Evolutionary conservation across 1,140 invertebrate species (phyloP).

Genomic region (Nymphalis io): DNA sequence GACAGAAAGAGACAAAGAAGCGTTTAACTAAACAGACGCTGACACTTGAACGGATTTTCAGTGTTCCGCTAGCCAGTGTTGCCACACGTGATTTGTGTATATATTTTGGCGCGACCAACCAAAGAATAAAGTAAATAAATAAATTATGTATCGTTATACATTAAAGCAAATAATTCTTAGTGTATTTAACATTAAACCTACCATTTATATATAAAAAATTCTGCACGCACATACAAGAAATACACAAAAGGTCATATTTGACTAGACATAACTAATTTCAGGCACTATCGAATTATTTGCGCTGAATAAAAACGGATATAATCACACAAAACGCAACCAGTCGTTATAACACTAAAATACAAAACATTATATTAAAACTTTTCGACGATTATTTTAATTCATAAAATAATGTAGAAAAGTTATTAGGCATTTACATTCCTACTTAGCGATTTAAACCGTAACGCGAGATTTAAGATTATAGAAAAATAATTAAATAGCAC

Average conservation of each 20-base stretch:
- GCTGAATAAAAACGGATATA: conserved; percentile 1
- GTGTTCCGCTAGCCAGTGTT: no score
- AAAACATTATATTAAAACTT: conserved; percentile 3
- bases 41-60: no score
- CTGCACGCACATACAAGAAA: not conserved
- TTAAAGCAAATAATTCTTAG: no score
- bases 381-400: conserved; percentile 19
- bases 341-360: conserved; percentile 1
- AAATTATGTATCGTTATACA: no score
- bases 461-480: not conserved
- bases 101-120: no score
- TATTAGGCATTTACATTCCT: not conserved
- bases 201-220: no score
- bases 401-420: conserved; percentile 25
- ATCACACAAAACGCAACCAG: conserved; percentile 11
- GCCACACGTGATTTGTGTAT: no score
- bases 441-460: conserved; percentile 7
- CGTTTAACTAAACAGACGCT: no score
- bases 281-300: not conserved
- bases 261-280: conserved; percentile 17
- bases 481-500: conserved; percentile 9
- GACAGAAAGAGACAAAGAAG: no score
- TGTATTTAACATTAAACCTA: no score
- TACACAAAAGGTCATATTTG: conserved; percentile 7
- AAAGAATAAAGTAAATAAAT: no score